Percentiles rank a stretch among this genome's conserved stretches.
These are phyloP conservation scores for Orius insidiosus DNA, from an alignment of 1,140 invertebrate genomes.

Conservation along the genomic window DNA sequence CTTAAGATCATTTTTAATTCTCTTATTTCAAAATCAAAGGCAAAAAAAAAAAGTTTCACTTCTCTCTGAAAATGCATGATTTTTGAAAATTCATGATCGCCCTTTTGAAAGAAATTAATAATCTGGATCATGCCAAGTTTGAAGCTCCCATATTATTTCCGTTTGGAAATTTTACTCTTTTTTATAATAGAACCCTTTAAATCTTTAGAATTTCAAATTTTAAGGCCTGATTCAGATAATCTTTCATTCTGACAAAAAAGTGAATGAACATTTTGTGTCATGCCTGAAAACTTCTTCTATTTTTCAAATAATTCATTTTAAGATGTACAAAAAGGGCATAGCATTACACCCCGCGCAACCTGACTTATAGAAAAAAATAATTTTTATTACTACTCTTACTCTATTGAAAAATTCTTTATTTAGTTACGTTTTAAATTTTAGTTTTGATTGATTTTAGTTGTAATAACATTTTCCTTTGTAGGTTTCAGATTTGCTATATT, in stretches of 20 bases:
- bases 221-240: too few relatives aligned
- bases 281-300: too few relatives aligned
- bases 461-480: background rate
- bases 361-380: slow-evolving; percentile 1
- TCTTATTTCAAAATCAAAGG: background rate
- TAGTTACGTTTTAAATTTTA: background rate
- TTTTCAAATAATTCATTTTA: too few relatives aligned
- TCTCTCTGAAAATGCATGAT: background rate
- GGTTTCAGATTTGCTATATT: background rate
- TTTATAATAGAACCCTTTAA: too few relatives aligned
- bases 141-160: too few relatives aligned
- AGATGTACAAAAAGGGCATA: too few relatives aligned
- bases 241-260: too few relatives aligned
- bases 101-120: background rate
- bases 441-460: background rate
- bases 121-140: background rate
- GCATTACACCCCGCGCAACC: background rate
- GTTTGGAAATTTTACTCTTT: too few relatives aligned
- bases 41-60: background rate
- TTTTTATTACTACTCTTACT: too few relatives aligned
- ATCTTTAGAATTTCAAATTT: too few relatives aligned
- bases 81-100: background rate
- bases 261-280: too few relatives aligned
- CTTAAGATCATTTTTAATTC: background rate
- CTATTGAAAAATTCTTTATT: background rate